These are phyloP conservation scores for Drosophila mayaguana DNA, from an alignment of 2,888 invertebrate genomes.

Conservation along the genomic window DNA sequence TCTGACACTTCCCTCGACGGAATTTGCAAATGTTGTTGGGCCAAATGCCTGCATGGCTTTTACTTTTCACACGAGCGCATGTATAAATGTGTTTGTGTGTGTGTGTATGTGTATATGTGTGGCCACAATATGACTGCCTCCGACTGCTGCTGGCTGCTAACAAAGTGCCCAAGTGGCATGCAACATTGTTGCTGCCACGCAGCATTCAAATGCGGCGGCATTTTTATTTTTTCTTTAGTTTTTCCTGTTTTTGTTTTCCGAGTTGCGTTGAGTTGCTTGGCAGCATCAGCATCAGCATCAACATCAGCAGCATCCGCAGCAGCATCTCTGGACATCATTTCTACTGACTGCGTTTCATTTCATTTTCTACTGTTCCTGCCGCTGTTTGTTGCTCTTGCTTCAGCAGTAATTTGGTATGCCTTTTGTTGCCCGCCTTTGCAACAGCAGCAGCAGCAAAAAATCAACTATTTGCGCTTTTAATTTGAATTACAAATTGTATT, in stretches of 20 bases:
- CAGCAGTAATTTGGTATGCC: conserved; percentile 77
- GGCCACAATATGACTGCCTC: conserved; percentile 59
- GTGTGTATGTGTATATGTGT: not conserved
- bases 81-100: conserved; percentile 5
- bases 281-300: conserved; percentile 13
- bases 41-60: conserved; percentile 68
- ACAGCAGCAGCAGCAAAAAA: conserved; percentile 9
- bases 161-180: conserved; percentile 79
- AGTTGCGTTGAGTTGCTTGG: conserved; percentile 45
- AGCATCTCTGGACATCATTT: conserved; percentile 68
- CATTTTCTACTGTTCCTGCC: conserved; percentile 33
- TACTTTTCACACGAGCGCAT: conserved; percentile 56
- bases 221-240: conserved; percentile 53
- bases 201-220: conserved; percentile 77
- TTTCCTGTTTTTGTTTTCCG: conserved; percentile 34
- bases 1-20: conserved; percentile 73
- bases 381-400: conserved; percentile 51
- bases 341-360: conserved; percentile 78
- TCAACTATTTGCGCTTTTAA: conserved; percentile 73
- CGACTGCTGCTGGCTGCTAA: conserved; percentile 64
- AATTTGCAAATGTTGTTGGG: conserved; percentile 55
- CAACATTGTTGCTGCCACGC: conserved; percentile 78
- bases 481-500: conserved; percentile 77
- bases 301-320: conserved; percentile 4
- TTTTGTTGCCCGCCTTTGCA: conserved; percentile 53